Percentiles rank a stretch among this genome's conserved stretches.
phyloP scores from a whole-genome alignment of 2,113 vertebrate genomes.

The Lepus americanus region DNA sequence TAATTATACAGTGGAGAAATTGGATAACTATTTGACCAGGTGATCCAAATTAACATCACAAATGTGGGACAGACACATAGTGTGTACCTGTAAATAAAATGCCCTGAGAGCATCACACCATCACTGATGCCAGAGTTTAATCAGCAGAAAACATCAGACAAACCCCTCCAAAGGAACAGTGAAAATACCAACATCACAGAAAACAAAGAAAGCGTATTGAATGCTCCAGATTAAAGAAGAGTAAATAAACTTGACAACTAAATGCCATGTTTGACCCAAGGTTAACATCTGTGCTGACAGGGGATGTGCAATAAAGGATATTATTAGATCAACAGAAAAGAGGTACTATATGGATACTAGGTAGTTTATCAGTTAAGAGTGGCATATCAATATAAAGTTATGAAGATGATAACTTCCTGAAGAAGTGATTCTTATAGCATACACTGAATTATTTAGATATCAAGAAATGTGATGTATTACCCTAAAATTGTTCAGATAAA shows the following conservation, averaged over 20 bases:
- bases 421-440: background rate
- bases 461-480: background rate
- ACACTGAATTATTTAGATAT: background rate
- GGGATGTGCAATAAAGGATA: background rate
- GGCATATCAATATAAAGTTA: background rate
- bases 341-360: background rate
- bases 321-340: background rate
- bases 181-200: background rate
- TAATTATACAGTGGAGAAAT: background rate
- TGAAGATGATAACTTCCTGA: background rate
- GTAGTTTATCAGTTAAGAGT: slow-evolving; percentile 3
- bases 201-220: slow-evolving; percentile 14
- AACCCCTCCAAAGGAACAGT: background rate
- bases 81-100: background rate
- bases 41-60: background rate
- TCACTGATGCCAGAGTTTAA: background rate
- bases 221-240: slow-evolving; percentile 28
- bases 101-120: background rate
- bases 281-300: slow-evolving; percentile 9
- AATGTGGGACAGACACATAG: background rate
- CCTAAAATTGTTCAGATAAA: background rate
- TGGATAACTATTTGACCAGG: background rate
- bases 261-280: background rate
- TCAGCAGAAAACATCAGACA: background rate
- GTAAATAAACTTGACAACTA: slow-evolving; percentile 31